These are phyloP conservation scores for Campoletis raptor DNA, from an alignment of 2,888 invertebrate species.

Conservation along the genomic window DNA sequence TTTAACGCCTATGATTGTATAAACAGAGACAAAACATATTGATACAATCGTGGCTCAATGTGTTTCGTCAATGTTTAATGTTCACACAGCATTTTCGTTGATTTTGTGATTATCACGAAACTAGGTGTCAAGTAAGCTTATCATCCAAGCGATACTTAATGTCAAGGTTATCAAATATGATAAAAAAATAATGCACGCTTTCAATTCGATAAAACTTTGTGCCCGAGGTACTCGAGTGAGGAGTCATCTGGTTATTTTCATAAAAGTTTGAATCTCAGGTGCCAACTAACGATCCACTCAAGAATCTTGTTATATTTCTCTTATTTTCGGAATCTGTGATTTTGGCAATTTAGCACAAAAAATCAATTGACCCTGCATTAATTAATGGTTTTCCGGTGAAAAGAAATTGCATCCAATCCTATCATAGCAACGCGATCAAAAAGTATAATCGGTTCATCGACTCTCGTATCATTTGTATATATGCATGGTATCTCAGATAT, in stretches of 20 bases:
- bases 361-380: not conserved
- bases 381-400: not conserved
- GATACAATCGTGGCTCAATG: not conserved
- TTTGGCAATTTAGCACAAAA: not conserved
- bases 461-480: slow-evolving; percentile 19
- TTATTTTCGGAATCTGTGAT: not conserved
- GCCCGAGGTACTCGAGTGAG: not conserved
- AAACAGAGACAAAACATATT: not conserved
- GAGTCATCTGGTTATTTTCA: not conserved
- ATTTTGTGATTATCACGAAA: slow-evolving; percentile 3
- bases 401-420: not conserved
- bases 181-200: not conserved
- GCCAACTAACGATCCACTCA: not conserved
- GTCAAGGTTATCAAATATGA: not conserved
- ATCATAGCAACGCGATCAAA: not conserved
- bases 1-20: slow-evolving; percentile 22
- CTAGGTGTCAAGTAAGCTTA: not conserved
- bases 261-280: not conserved
- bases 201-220: not conserved
- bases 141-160: not conserved
- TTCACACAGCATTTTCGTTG: not conserved
- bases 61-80: slow-evolving; percentile 4
- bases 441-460: slow-evolving; percentile 19
- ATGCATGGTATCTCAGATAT: slow-evolving; percentile 30
- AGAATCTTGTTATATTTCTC: not conserved